phyloP scores from a whole-genome alignment of 2,113 vertebrate species.

The Cavia porcellus region DNA sequence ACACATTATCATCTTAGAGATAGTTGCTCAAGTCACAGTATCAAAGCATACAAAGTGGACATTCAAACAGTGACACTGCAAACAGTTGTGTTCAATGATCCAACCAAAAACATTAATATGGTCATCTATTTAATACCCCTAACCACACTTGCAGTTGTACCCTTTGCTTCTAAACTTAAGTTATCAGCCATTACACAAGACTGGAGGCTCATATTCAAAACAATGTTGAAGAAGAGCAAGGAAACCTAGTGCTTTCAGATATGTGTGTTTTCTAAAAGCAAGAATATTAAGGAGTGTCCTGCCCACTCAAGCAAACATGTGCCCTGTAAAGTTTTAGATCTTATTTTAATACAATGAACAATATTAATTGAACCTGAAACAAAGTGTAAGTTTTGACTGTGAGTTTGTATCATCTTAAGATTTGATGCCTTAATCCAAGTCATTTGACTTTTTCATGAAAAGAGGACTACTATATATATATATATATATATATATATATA shows the following conservation, averaged over 20 bases:
- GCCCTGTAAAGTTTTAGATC: not conserved
- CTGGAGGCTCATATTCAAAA: not conserved
- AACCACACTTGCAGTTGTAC: too few species aligned
- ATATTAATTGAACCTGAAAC: not conserved
- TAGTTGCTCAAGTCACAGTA: too few species aligned
- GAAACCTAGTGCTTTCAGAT: not conserved
- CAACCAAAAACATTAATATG: too few species aligned
- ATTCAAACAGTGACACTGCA: too few species aligned
- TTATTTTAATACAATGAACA: not conserved
- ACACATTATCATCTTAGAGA: too few species aligned
- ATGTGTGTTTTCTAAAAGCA: not conserved
- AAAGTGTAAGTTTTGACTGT: not conserved
- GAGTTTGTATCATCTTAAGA: not conserved
- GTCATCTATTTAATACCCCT: too few species aligned
- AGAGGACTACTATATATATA: not conserved
- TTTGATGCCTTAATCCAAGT: not conserved
- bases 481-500: too few species aligned
- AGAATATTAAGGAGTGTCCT: not conserved
- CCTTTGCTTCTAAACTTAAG: too few species aligned
- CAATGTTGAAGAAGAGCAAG: not conserved
- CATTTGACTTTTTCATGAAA: not conserved
- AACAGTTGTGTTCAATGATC: too few species aligned
- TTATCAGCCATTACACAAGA: not conserved
- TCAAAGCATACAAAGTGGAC: too few species aligned
- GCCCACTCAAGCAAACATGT: not conserved